Conservation (phyloP, 2,888 invertebrate species). For the Venustoraphidia nigricollis region DNA sequence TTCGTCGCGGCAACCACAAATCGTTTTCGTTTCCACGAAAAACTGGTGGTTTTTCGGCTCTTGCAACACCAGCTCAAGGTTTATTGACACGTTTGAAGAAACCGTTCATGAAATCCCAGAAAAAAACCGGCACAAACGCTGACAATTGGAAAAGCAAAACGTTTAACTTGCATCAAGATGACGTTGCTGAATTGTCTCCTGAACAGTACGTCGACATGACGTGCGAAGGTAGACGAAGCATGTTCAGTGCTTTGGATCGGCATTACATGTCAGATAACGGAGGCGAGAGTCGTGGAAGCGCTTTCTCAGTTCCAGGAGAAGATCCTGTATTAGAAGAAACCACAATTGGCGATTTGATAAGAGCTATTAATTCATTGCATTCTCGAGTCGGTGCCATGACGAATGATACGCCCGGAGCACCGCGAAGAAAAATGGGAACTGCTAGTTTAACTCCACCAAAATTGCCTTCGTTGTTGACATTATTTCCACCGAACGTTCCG, state of each 20-base stretch:
- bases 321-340: conserved; percentile 62
- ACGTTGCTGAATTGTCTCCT: conserved; percentile 1
- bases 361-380: conserved; percentile 58
- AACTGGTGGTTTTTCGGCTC: too few species aligned
- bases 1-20: conserved; percentile 13
- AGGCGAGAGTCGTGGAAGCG: conserved; percentile 10
- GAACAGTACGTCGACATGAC: conserved; percentile 6
- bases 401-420: conserved; percentile 19
- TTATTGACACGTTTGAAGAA: conserved; percentile 16
- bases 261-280: conserved; percentile 16
- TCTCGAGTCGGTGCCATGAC: conserved; percentile 28
- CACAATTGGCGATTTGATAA: conserved; percentile 64
- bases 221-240: conserved; percentile 14
- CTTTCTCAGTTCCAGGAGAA: conserved; percentile 19
- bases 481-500: conserved; percentile 25
- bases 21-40: background rate
- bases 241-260: conserved; percentile 5
- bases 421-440: conserved; percentile 36
- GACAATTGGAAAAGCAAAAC: background rate
- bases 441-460: conserved; percentile 33
- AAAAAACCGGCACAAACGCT: conserved; percentile 4
- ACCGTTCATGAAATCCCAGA: conserved; percentile 13
- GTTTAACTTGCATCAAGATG: background rate
- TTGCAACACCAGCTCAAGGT: conserved; percentile 8
- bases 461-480: conserved; percentile 29